Percentiles rank a stretch among this genome's conserved stretches.
phyloP scores from a whole-genome alignment of 2,113 vertebrate genomes.

The Lamprotornis superbus region DNA sequence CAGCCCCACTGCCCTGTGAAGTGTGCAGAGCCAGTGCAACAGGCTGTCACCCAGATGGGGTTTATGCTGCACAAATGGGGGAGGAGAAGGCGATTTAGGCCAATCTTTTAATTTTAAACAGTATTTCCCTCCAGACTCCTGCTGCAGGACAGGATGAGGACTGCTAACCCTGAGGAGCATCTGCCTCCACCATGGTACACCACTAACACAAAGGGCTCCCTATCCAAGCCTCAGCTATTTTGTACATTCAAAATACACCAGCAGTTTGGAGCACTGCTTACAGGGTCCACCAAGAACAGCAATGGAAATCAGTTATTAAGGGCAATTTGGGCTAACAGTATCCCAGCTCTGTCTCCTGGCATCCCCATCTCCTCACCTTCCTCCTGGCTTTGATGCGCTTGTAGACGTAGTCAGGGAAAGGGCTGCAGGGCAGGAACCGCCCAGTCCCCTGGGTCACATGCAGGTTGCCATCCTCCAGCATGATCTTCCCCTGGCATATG shows the following conservation, averaged over 20 bases:
- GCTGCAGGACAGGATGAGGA: not conserved
- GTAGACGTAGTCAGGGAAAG: constrained; percentile 93
- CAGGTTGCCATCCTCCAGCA: constrained; percentile 92
- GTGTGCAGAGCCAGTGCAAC: not conserved
- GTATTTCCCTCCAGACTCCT: not conserved
- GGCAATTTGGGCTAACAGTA: not conserved
- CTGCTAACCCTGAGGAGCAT: not conserved
- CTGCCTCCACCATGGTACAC: not conserved
- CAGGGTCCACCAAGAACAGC: not conserved
- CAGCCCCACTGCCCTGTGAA: not conserved
- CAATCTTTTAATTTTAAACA: not conserved
- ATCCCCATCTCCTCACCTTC: constrained; percentile 76
- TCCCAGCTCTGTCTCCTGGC: not conserved
- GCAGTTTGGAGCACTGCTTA: not conserved
- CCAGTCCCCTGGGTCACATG: constrained; percentile 87
- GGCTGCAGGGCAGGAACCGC: constrained; percentile 89
- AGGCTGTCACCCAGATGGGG: no score
- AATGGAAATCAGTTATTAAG: not conserved
- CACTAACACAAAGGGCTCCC: not conserved
- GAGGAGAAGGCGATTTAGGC: not conserved
- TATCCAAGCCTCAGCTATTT: not conserved
- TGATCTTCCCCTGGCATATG: constrained; percentile 95
- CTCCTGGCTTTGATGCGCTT: constrained; percentile 97
- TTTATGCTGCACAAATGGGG: not conserved
- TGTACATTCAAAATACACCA: not conserved